Evolutionary conservation across 2,888 invertebrate genomes (phyloP).

Genomic region (Trissolcus brochymenae): DNA sequence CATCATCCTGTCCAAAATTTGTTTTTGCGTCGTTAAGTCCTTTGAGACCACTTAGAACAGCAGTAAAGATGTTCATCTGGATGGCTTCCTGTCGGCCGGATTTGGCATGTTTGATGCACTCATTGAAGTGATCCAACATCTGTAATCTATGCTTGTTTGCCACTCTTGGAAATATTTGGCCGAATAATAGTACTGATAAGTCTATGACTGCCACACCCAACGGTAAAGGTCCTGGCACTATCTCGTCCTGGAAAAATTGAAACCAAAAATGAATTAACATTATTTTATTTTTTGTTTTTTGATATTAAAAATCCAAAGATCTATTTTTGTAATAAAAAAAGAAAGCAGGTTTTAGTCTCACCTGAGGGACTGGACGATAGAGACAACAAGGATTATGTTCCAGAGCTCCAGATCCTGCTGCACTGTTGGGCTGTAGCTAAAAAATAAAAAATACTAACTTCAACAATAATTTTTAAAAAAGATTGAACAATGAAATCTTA

Average conservation of each 20-base stretch:
- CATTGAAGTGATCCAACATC: constrained; percentile 97
- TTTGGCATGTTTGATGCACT: constrained; percentile 95
- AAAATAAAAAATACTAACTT: constrained; percentile 63
- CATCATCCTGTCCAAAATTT: constrained; percentile 91
- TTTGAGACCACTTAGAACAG: constrained; percentile 91
- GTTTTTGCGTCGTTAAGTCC: constrained; percentile 92
- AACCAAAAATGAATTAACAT: neutral
- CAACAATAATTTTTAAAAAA: neutral
- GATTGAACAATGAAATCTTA: neutral
- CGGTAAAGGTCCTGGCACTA: constrained; percentile 88
- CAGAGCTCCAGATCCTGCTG: constrained; percentile 95
- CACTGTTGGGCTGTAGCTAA: constrained; percentile 95
- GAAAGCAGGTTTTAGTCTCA: no score
- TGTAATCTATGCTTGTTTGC: constrained; percentile 97
- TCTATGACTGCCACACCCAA: constrained; percentile 98
- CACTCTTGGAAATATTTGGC: constrained; percentile 94
- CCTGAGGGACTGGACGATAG: constrained; percentile 83
- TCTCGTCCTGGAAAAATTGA: constrained; percentile 77
- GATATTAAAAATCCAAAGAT: no score
- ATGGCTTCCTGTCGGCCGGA: constrained; percentile 95
- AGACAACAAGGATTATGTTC: constrained; percentile 97
- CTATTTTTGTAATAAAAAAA: neutral
- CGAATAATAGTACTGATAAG: constrained; percentile 93
- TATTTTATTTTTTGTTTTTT: neutral
- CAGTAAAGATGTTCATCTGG: constrained; percentile 97